phyloP scores from a whole-genome alignment of 1,140 invertebrate species.

The Rhizoglyphus robini region DNA sequence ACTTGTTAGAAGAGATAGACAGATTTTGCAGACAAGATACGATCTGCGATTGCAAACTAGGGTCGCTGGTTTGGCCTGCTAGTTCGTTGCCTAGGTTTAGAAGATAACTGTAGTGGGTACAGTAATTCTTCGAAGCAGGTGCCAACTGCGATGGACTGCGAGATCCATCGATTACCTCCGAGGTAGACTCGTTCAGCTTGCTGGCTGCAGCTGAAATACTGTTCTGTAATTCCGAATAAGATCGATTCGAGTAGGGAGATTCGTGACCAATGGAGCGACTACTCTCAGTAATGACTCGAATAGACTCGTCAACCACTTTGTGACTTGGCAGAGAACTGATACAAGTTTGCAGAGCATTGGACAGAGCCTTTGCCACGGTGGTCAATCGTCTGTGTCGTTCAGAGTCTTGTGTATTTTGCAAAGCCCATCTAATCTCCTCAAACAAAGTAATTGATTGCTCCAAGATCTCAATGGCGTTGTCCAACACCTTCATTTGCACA shows the following conservation, averaged over 20 bases:
- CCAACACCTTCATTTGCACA: slow-evolving; percentile 48
- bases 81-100: slow-evolving; percentile 63
- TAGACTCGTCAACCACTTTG: slow-evolving; percentile 70
- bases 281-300: slow-evolving; percentile 61
- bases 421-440: slow-evolving; percentile 54
- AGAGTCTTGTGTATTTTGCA: slow-evolving; percentile 46
- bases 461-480: slow-evolving; percentile 62
- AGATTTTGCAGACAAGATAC: slow-evolving; percentile 71
- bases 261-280: slow-evolving; percentile 53
- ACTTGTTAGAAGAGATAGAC: slow-evolving; percentile 68
- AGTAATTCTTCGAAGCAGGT: slow-evolving; percentile 55
- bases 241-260: slow-evolving; percentile 49
- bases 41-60: slow-evolving; percentile 56
- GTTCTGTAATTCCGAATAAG: slow-evolving; percentile 66
- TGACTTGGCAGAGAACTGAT: slow-evolving; percentile 74
- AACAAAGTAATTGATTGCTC: slow-evolving; percentile 56
- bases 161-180: slow-evolving; percentile 58
- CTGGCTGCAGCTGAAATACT: slow-evolving; percentile 68
- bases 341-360: slow-evolving; percentile 40
- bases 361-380: slow-evolving; percentile 38
- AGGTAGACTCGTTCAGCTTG: slow-evolving; percentile 62
- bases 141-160: slow-evolving; percentile 51
- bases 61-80: slow-evolving; percentile 58
- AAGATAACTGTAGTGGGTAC: slow-evolving; percentile 58
- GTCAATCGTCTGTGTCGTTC: slow-evolving; percentile 46